Evolutionary conservation across 2,113 vertebrate genomes (phyloP), one percentile per base, ranked within the genome.

Genomic region (Plectropomus leopardus): DNA sequence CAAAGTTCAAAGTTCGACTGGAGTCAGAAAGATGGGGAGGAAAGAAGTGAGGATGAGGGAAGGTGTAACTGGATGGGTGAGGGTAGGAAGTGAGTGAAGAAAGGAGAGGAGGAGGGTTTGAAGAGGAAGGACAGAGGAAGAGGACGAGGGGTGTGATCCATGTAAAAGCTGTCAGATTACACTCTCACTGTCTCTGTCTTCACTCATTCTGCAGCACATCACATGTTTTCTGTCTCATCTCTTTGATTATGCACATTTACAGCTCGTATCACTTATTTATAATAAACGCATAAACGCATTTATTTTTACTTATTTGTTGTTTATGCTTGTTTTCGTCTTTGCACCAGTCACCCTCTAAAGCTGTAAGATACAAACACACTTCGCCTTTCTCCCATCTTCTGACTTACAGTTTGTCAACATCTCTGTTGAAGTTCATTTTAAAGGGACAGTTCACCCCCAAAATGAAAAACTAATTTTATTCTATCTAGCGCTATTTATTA

Each of bases 81-180:
- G 42, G n/a, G n/a, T n/a, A n/a, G n/a, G n/a, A n/a, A 36, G 55
- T 50, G 24, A 34, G 55, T 1, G 26, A 14, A 68, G 4, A 54
- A 57, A 55, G 59, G 45, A 53, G 57, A 51, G 44, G 45, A 44
- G n/a, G 53, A 23, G 40, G 34, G 26, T 28, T 26, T 45, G 34
- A 76, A 16, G 45, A 19, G 40, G 3, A 40, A 7, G 21, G 34
- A 36, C 7, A 5, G 28, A 26, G 64, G 34, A 23, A 76, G 40
- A 64, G 40, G 42, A 28, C 53, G 26, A 50, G 57, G 9, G 6
- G 60, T 71, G 72, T 76, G 65, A 83, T 58, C 71, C n/a, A 30
- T 61, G 36, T 66, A 58, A 36, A 34, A 72, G 45, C 51, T 51
- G 64, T 65, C 50, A 69, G 16, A 61, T 47, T 42, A 54, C 23